A percentile compares a stretch with the other conserved stretches of the same genome.
Evolutionary conservation across 2,888 invertebrate genomes (phyloP).

Genomic region (Pyralis farinalis): DNA sequence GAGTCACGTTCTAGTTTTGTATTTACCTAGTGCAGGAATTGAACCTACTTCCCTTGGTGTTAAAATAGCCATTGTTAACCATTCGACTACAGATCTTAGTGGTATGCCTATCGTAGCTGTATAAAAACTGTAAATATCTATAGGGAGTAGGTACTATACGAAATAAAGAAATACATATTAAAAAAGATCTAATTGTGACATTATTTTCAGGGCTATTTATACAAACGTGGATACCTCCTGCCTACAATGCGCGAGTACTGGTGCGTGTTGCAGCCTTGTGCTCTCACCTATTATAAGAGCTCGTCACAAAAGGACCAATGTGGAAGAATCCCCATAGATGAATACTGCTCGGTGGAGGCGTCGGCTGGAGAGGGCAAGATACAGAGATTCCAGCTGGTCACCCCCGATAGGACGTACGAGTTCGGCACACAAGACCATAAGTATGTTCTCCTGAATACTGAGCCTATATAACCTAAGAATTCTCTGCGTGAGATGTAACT

Average conservation of each 20-base stretch:
- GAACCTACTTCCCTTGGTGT: too few relatives aligned
- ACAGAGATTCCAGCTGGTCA: conserved; percentile 84
- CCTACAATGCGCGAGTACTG: conserved; percentile 90
- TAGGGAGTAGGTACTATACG: too few relatives aligned
- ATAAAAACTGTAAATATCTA: too few relatives aligned
- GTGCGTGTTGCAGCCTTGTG: conserved; percentile 89
- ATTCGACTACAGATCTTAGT: too few relatives aligned
- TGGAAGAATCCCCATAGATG: conserved; percentile 84
- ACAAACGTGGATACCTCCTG: conserved; percentile 87
- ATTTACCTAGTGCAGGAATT: too few relatives aligned
- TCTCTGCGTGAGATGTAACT: too few relatives aligned
- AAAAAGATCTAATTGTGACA: too few relatives aligned
- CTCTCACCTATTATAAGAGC: conserved; percentile 87
- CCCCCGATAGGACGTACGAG: conserved; percentile 87
- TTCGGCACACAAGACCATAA: conserved; percentile 88
- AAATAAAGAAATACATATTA: too few relatives aligned
- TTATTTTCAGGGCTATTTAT: conserved; percentile 84
- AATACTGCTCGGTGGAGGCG: conserved; percentile 84
- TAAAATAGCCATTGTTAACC: background rate
- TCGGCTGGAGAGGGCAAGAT: conserved; percentile 78
- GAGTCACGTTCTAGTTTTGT: too few relatives aligned
- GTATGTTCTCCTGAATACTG: conserved; percentile 44
- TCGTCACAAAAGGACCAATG: conserved; percentile 85
- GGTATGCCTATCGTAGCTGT: too few relatives aligned
- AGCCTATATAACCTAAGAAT: too few relatives aligned